Percentiles rank a stretch among this genome's conserved stretches.
These are phyloP conservation scores for Nebria salina DNA, from an alignment of 2,888 invertebrate genomes.

Conservation along the genomic window DNA sequence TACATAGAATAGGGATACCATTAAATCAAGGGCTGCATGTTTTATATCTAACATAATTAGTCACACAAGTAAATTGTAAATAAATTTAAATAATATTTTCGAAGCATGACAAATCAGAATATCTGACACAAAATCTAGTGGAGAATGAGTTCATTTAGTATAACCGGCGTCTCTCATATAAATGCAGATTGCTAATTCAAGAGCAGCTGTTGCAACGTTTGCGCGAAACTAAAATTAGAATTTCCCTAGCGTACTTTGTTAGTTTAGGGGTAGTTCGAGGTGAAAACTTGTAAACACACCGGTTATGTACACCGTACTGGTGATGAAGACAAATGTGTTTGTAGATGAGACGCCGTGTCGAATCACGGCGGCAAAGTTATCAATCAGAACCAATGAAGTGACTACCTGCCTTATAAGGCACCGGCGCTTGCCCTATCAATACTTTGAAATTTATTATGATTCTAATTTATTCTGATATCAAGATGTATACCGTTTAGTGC, in stretches of 20 bases:
- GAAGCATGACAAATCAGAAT: neutral
- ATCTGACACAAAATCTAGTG: neutral
- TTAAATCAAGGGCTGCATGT: conserved; percentile 17
- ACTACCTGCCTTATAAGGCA: neutral
- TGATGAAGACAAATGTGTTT: conserved; percentile 40
- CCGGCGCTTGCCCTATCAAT: neutral
- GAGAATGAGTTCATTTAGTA: no score
- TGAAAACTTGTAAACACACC: neutral
- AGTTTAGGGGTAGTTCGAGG: neutral
- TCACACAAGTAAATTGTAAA: neutral
- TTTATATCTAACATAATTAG: neutral
- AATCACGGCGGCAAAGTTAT: conserved; percentile 26
- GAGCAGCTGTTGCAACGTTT: neutral
- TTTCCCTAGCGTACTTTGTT: neutral
- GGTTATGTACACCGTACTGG: neutral
- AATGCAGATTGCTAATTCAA: neutral
- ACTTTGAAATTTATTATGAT: neutral
- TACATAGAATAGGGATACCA: conserved; percentile 37
- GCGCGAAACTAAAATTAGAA: neutral
- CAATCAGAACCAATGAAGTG: conserved; percentile 17
- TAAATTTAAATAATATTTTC: neutral
- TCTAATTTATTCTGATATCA: neutral
- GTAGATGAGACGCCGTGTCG: conserved; percentile 26
- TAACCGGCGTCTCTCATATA: no score
- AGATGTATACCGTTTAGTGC: neutral